phyloP scores from a whole-genome alignment of 1,140 invertebrate species.

The Drosophila rufa region DNA sequence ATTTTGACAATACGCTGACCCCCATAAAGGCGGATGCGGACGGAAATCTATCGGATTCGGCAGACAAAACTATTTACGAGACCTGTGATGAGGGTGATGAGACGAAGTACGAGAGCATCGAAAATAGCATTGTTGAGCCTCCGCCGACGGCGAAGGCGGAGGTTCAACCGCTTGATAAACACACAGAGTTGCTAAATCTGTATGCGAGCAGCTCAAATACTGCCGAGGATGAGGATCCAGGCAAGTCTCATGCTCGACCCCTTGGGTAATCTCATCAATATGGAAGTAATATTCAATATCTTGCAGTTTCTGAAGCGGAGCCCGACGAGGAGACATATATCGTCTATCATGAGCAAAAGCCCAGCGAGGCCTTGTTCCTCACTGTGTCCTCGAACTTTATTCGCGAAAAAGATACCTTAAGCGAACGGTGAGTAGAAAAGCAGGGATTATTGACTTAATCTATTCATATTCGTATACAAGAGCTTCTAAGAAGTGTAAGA shows the following conservation, averaged over 20 bases:
- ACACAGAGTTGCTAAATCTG: slow-evolving; percentile 54
- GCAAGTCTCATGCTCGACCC: slow-evolving; percentile 19
- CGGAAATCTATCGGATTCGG: not conserved
- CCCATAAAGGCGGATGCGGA: slow-evolving; percentile 44
- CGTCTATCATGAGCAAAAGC: slow-evolving; percentile 61
- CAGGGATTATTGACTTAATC: too few relatives aligned
- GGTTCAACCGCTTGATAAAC: slow-evolving; percentile 40
- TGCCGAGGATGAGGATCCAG: slow-evolving; percentile 51
- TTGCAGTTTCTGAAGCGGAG: slow-evolving; percentile 77
- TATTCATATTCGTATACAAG: too few relatives aligned
- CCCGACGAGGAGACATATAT: slow-evolving; percentile 78
- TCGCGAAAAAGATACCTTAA: slow-evolving; percentile 81
- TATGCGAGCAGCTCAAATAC: slow-evolving; percentile 34
- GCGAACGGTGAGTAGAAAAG: slow-evolving; percentile 57
- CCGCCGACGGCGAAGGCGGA: not conserved
- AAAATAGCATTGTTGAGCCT: slow-evolving; percentile 3
- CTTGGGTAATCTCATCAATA: not conserved
- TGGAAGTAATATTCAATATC: not conserved
- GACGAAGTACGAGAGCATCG: slow-evolving; percentile 55
- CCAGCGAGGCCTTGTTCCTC: slow-evolving; percentile 74
- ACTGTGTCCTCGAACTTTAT: slow-evolving; percentile 79
- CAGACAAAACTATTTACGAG: slow-evolving; percentile 56
- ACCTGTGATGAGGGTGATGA: slow-evolving; percentile 51
- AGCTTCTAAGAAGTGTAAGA: too few relatives aligned
- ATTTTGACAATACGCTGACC: slow-evolving; percentile 39